Base-by-base conservation (phyloP, 2,888 invertebrate species). In the Acanthosepion esculentum region DNA sequence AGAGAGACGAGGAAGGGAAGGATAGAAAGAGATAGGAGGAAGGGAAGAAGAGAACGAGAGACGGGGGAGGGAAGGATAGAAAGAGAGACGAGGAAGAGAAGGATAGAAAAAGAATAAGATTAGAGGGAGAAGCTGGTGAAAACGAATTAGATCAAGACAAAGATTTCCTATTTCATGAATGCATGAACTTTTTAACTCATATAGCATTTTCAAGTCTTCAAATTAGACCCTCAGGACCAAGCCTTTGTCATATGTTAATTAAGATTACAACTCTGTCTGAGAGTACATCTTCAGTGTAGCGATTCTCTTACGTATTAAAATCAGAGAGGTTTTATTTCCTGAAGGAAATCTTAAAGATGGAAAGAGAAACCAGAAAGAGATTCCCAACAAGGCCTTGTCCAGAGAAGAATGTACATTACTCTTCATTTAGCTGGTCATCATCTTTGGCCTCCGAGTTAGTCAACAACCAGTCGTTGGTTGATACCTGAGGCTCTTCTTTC, bases 391-490 rank as follows among this genome's bases (percentile, higher is more conserved):
- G n/a, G n/a, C n/a, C n/a, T 78, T n/a, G 78, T 78, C n/a, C n/a
- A 78, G n/a, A 78, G 78, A 78, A 33, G 78, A 78, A 7, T 33
- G 78, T n/a, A 33, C 78, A 78, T 78, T 78, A 78, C 33, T 78
- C 78, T 78, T 78, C 78, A 33, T 78, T 78, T n/a, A 78, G n/a
- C n/a, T n/a, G 78, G 3, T 78, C n/a, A n/a, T 33, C 78, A 78
- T 33, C 78, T 78, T 33, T 78, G 78, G n/a, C 78, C 78, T n/a
- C 78, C 78, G 23, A 78, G 78, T 78, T n/a, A 33, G 78, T 78
- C 78, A 78, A 78, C 78, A 78, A 33, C n/a, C 78, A 78, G n/a
- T 78, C 78, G n/a, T 78, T n/a, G 78, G 78, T 33, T 78, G 78
- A 78, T 78, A 78, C 78, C 78, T 33, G n/a, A 78, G n/a, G 78